A percentile compares a stretch with the other conserved stretches of the same genome.
phyloP scores from a whole-genome alignment of 2,797 vertebrate genomes.

The Micropoecilia bifurca region DNA sequence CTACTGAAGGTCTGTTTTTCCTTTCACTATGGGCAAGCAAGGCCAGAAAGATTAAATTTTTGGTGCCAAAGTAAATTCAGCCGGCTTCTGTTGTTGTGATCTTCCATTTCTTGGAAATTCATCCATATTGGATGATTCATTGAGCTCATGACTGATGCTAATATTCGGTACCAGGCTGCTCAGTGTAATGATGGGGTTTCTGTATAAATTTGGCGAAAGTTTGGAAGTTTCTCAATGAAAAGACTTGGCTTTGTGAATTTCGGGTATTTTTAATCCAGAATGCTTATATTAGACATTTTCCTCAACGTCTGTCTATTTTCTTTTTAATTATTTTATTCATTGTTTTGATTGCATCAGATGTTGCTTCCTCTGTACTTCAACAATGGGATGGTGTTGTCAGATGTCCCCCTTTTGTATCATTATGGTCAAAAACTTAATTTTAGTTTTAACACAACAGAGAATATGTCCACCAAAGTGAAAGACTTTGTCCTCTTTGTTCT shows the following conservation, averaged over 20 bases:
- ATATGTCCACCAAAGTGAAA: not conserved
- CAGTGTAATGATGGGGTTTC: not conserved
- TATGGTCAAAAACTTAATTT: not conserved
- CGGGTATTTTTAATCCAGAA: not conserved
- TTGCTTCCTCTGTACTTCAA: not conserved
- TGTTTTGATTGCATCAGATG: not conserved
- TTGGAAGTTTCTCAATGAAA: not conserved
- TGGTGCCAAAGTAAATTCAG: conserved; percentile 20
- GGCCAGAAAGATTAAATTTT: conserved; percentile 1
- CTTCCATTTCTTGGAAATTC: not conserved
- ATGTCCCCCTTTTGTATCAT: not conserved
- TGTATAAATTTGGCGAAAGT: not conserved
- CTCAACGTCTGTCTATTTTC: not conserved
- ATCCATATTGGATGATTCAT: not conserved
- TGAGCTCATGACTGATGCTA: not conserved
- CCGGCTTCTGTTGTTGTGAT: conserved; percentile 8
- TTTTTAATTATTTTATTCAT: not conserved
- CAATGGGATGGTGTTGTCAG: not conserved
- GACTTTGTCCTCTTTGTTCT: not conserved
- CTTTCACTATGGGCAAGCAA: conserved; percentile 3
- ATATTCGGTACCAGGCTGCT: not conserved
- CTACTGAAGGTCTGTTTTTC: not conserved
- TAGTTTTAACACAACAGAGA: not conserved
- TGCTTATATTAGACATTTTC: not conserved
- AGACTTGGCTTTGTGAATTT: not conserved